phyloP scores from a whole-genome alignment of 2,113 vertebrate genomes.

The Apteryx mantelli region DNA sequence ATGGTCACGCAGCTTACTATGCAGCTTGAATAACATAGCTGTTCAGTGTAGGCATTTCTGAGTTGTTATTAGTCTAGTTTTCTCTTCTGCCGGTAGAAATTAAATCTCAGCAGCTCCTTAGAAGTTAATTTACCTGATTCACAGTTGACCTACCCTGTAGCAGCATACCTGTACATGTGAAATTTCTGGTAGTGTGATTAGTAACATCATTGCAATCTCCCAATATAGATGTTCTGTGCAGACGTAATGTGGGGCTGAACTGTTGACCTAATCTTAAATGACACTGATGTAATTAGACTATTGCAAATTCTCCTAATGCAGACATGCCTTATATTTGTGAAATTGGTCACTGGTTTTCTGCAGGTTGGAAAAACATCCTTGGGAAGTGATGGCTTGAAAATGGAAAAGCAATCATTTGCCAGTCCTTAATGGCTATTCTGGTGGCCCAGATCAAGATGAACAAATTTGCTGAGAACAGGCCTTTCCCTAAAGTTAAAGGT shows the following conservation, averaged over 20 bases:
- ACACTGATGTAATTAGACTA: neutral
- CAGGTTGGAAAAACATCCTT: neutral
- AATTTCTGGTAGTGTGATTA: neutral
- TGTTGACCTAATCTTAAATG: neutral
- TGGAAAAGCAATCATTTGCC: neutral
- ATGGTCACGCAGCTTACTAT: no score
- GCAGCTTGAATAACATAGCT: no score
- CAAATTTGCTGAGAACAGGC: neutral
- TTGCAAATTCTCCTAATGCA: neutral
- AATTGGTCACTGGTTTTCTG: neutral
- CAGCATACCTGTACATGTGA: neutral
- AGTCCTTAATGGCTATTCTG: neutral
- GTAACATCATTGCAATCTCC: neutral
- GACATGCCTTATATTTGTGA: neutral
- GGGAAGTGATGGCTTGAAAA: constrained; percentile 10
- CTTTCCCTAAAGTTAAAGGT: constrained; percentile 7
- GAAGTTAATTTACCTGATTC: no score
- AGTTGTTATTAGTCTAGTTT: neutral
- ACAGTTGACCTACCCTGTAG: neutral
- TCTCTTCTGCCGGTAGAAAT: neutral
- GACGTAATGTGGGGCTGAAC: neutral
- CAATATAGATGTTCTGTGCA: neutral
- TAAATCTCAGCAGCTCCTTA: no score
- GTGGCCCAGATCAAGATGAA: constrained; percentile 10
- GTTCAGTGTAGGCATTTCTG: no score